Conservation (phyloP, 1,140 invertebrate species). For the Lysiphlebus fabarum region DNA sequence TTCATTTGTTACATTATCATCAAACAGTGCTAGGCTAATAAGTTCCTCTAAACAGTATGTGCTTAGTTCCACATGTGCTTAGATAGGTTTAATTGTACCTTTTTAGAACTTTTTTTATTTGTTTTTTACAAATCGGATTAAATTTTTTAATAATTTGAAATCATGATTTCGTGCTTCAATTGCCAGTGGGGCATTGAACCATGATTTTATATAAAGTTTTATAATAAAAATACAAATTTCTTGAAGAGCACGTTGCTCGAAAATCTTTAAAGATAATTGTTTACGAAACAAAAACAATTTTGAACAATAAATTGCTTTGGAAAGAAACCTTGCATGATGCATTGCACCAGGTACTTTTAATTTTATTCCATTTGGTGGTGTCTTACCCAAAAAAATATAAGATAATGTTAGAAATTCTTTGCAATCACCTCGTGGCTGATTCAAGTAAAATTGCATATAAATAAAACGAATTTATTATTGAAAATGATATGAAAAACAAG, state of each 20-base stretch:
- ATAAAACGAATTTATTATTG: background rate
- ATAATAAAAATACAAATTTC: slow-evolving; percentile 26
- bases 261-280: slow-evolving; percentile 25
- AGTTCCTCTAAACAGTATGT: slow-evolving; percentile 33
- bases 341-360: slow-evolving; percentile 26
- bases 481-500: background rate
- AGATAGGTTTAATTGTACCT: slow-evolving; percentile 27
- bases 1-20: slow-evolving; percentile 27
- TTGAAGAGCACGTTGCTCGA: slow-evolving; percentile 9
- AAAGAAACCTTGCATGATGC: slow-evolving; percentile 32
- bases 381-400: slow-evolving; percentile 27
- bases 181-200: slow-evolving; percentile 23
- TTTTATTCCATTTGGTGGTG: slow-evolving; percentile 11
- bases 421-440: slow-evolving; percentile 25
- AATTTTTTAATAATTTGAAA: slow-evolving; percentile 20
- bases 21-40: slow-evolving; percentile 34
- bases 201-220: slow-evolving; percentile 23
- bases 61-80: slow-evolving; percentile 39
- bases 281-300: slow-evolving; percentile 29
- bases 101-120: slow-evolving; percentile 23
- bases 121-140: slow-evolving; percentile 23
- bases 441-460: slow-evolving; percentile 7
- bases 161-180: slow-evolving; percentile 21
- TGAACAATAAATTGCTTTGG: slow-evolving; percentile 31
- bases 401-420: slow-evolving; percentile 27